Evolutionary conservation across 2,888 invertebrate genomes (phyloP), one percentile per base, ranked within the genome.

Genomic region (Drosophila eohydei): DNA sequence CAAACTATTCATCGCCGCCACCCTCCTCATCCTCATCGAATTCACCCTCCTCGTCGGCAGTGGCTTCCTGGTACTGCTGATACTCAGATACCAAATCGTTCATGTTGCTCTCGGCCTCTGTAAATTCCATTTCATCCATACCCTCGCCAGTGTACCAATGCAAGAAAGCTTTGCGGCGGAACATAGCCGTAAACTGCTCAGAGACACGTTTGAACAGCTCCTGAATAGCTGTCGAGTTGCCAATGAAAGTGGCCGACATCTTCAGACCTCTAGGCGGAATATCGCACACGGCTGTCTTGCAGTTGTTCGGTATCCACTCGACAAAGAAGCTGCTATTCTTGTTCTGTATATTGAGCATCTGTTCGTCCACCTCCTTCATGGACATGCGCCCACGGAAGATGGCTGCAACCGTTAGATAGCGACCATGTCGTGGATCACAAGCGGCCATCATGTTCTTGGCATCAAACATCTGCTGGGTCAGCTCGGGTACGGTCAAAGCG

Each of bases 81-180:
- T 98, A 98, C 93, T 98, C 98, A 0, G 97, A 97, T n/a, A 97
- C 97, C 93, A 97, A 93, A 92, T 97, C 97, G 93, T 97, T 98
- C 98, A 98, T 98, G 95, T 98, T 99, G 92, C 97, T 97, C 94
- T 97, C 95, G 1, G 96, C 98, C 93, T 98, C 98, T 6, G 97
- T 98, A 95, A 98, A 98, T 94, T 98, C 98, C 97, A 98, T 97
- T 94, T 98, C 97, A 93, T 98, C 98, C 98, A 98, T 98, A 87
- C 98, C 98, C 93, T 98, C 98, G 79, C 97, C 98, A 34, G 97
- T 98, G 94, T 98, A 98, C 98, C 98, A 98, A 95, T 98, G 98
- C 93, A 98, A 95, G 96, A 98, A 98, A 93, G 98, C 98, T 94
- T 98, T 98, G 91, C 98, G 95, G 92, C 98, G 95, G 95, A 98